Base-by-base conservation (phyloP, 2,888 invertebrate species). In the Lycocerus yunnanus region DNA sequence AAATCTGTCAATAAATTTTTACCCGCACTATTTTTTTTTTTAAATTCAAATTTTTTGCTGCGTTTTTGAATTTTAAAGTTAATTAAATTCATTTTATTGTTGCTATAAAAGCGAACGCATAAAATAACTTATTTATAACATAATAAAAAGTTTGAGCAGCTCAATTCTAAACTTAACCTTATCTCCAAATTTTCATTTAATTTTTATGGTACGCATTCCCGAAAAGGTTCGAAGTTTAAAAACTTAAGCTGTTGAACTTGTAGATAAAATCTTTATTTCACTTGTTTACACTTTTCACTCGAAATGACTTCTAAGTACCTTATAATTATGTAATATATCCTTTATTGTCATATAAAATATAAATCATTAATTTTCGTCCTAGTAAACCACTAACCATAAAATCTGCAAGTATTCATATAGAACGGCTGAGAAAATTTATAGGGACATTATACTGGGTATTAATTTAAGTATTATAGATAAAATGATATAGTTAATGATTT, bases 401-500 rank as follows among this genome's bases (percentile, higher is more conserved):
- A 43, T 43, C n/a, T 43, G 43, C 43, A 43, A 43, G 43, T 43
- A 43, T n/a, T 43, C 43, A 43, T 43, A 43, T n/a, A 8, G n/a
- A n/a, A 43, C n/a, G 43, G 43, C 3, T 43, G n/a, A 43, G 43
- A 43, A 43, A 43, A 43, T 43, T 43, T 43, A 43, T 43, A n/a
- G n/a, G 43, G 43, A 8, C 43, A 43, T 43, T 43, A 43, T 43
- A 43, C 43, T 8, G 43, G 43, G n/a, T 43, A 43, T 43, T 43
- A 43, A 43, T 43, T 43, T n/a, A 43, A 43, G 43, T 43, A 43
- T 43, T 43, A 43, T 43, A 43, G 43, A 43, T 66, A 13, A n/a
- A 43, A 14, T 16, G 58, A 63, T 69, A 43, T 43, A n/a, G 69
- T 24, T 69, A 27, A 69, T 24, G 63, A 43, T 58, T 59, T 71